Conservation (phyloP, 2,113 vertebrate genomes). For the Chiloscyllium plagiosum region DNA sequence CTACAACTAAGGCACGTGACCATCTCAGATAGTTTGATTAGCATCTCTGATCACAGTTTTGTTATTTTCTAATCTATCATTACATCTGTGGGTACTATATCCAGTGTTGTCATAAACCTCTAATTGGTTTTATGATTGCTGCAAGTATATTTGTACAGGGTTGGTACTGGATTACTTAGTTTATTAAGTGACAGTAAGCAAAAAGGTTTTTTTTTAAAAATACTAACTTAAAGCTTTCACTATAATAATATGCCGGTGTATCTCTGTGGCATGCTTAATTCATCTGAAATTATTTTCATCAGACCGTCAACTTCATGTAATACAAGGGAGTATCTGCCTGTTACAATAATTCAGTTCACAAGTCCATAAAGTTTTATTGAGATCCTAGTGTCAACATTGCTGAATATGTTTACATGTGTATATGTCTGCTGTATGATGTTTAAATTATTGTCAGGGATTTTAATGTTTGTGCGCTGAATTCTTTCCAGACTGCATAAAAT, state of each 20-base stretch:
- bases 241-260: background rate
- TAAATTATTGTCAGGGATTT: background rate
- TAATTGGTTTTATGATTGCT: background rate
- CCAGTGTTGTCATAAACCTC: background rate
- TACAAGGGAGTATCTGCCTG: background rate
- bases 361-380: background rate
- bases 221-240: background rate
- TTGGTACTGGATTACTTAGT: background rate
- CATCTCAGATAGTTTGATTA: background rate
- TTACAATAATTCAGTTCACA: background rate
- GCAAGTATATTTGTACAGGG: background rate
- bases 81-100: background rate
- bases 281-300: background rate
- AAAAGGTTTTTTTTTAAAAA: background rate
- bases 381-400: background rate
- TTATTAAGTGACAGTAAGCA: background rate
- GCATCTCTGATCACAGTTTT: background rate
- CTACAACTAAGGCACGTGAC: background rate
- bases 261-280: conserved; percentile 21
- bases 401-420: background rate
- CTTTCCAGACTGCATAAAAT: background rate
- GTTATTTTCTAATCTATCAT: background rate
- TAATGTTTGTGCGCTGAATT: background rate
- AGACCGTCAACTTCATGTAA: background rate
- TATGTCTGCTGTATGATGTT: background rate